Evolutionary conservation across 2,113 vertebrate genomes (phyloP).

Genomic region (Blennius ocellaris): DNA sequence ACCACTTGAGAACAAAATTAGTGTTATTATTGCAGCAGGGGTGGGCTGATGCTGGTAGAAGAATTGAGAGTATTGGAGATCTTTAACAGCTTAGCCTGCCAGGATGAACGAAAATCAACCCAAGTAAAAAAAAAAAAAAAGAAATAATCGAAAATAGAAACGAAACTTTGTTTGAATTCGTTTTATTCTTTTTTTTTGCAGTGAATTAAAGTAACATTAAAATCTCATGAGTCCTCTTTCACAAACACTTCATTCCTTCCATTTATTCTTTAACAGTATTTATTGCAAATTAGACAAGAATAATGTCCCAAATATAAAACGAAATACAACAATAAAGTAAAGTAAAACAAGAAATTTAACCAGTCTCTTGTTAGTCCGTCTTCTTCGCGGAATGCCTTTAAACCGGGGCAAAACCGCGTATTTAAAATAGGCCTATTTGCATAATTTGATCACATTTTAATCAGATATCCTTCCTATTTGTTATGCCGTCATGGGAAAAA

Average conservation of each 20-base stretch:
- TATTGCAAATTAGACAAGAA: slow-evolving; percentile 81
- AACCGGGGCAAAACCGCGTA: slow-evolving; percentile 18
- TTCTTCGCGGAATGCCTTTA: slow-evolving; percentile 31
- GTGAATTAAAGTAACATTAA: slow-evolving; percentile 6
- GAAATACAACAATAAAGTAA: slow-evolving; percentile 19
- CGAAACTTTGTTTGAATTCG: not conserved
- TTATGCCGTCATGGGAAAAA: slow-evolving; percentile 16
- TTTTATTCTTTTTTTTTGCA: slow-evolving; percentile 11
- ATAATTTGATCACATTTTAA: slow-evolving; percentile 26
- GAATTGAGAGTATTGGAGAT: slow-evolving; percentile 23
- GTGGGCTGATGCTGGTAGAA: not conserved
- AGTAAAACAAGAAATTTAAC: not conserved
- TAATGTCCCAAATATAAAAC: slow-evolving; percentile 25
- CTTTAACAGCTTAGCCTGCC: slow-evolving; percentile 6
- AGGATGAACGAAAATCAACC: slow-evolving; percentile 8
- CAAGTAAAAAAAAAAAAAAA: slow-evolving; percentile 12
- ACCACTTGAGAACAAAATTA: slow-evolving; percentile 71
- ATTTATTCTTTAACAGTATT: slow-evolving; percentile 72
- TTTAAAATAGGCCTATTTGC: slow-evolving; percentile 6
- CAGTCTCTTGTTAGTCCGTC: slow-evolving; percentile 27
- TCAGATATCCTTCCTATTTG: slow-evolving; percentile 45
- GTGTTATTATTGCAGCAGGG: slow-evolving; percentile 50
- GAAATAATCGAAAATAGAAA: not conserved
- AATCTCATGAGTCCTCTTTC: not conserved
- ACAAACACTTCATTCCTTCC: slow-evolving; percentile 26